Conservation (phyloP, 1,140 invertebrate genomes). For the Neoseiulus cucumeris region DNA sequence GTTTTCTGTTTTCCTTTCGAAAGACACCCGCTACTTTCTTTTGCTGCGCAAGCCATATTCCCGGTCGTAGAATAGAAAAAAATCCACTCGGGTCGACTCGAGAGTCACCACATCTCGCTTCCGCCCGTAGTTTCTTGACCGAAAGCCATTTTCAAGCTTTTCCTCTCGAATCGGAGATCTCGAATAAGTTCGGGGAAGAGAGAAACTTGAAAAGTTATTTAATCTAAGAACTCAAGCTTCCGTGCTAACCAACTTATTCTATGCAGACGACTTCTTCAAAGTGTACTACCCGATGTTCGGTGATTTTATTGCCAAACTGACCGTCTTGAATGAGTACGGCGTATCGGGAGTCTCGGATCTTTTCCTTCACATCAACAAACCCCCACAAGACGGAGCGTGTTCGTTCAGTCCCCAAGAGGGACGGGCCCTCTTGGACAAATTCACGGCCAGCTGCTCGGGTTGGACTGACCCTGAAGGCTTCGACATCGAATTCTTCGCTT, state of each 20-base stretch:
- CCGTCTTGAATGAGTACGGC: conserved; percentile 20
- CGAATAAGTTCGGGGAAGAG: no score
- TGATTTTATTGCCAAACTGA: conserved; percentile 23
- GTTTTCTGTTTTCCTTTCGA: no score
- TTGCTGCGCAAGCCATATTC: no score
- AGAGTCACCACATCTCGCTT: no score
- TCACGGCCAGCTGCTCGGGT: conserved; percentile 19
- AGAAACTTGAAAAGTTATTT: no score
- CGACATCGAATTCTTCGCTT: conserved; percentile 22
- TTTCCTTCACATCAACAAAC: conserved; percentile 25
- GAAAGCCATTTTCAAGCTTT: no score
- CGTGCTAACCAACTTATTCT: neutral
- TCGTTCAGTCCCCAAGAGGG: conserved; percentile 16
- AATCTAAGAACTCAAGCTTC: no score
- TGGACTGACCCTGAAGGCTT: conserved; percentile 24
- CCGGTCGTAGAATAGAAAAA: no score
- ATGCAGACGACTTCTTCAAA: conserved; percentile 21
- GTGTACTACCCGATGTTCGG: conserved; percentile 22
- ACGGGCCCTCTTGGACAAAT: conserved; percentile 22
- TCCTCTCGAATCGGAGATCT: no score
- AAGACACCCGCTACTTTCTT: no score
- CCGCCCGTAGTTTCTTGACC: no score
- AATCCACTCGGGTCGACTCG: no score
- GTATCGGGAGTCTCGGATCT: conserved; percentile 22
- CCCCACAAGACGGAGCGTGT: conserved; percentile 22